Base-by-base conservation (phyloP, 2,888 invertebrate genomes). In the Drosophila subsilvestris region DNA sequence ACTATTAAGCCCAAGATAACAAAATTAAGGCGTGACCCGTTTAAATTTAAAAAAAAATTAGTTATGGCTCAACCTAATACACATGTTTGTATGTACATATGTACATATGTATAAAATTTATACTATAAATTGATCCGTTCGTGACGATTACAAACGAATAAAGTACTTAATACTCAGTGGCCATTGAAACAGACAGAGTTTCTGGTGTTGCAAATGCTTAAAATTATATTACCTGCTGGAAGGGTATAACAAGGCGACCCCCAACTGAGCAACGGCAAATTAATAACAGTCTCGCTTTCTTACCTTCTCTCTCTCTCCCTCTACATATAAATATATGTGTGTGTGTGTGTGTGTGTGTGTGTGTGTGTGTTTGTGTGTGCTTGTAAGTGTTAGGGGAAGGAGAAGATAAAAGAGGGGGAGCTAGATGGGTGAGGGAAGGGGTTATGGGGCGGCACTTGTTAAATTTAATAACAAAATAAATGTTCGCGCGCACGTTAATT, bases 401-500 rank as follows among this genome's bases (percentile, higher is more conserved):
- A 14, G 53, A 42, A 47, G 54, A n/a, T 43, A 45, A 42, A 22
- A 27, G 25, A 12, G 12, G 25, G 25, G 51, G 18, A 12, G n/a
- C 18, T 22, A 50, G 25, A 58, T 44, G 25, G 1, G 27, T 5
- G 14, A 14, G 27, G 10, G 20, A 12, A 17, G 14, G 37, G 22
- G 14, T 22, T 57, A 18, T 9, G 47, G 27, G 77, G 58, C 80
- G 84, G 87, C 85, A 88, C 85, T 81, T 78, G 78, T 83, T 88
- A 81, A 86, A 86, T 83, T 89, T 89, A 90, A 89, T 89, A 90
- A 89, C 86, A 90, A 86, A 90, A 89, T 89, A 90, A 90, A 90
- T 90, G 90, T 88, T 89, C 89, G 79, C 83, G 88, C 83, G 78
- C 79, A 84, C 82, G 79, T 81, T 79, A 89, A 89, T 90, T 90